Base-by-base conservation (phyloP, 1,140 invertebrate genomes). In the Procambarus virginalis region DNA sequence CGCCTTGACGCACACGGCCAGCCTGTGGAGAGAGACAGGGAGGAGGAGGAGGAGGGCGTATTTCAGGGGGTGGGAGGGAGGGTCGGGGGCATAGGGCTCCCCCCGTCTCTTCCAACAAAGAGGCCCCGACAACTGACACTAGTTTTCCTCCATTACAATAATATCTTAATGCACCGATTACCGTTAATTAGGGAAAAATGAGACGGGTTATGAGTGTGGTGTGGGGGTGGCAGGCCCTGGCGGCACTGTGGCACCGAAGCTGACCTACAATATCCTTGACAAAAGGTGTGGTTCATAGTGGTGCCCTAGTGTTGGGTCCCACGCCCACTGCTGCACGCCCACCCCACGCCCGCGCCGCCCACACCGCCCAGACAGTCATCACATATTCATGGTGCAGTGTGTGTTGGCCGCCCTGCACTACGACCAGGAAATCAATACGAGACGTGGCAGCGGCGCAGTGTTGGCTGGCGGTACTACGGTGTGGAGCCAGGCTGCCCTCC, bases 281-380 rank as follows among this genome's bases (percentile, higher is more conserved):
- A 48, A 49, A 22, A 55, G 64, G 75, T 79, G 87, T 89, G 87
- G 64, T 64, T 80, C 34, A 12, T 58, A 12, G 55, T 9, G 55
- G 55, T 9, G 55, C 55, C 12, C 12, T 12, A 58, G 8, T 58
- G 12, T 58, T 6, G 55, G 34, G 70, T 81, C 51, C 49, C 14
- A 48, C 48, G 51, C n/a, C 20, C 17, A 22, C 46, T 75, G 6
- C 68, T 70, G 70, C 87, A 84, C 87, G 10, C 14, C 68, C 55
- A 46, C 70, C 22, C 14, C 45, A 80, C 58, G 46, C 58, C 85
- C 85, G 60, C 73, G 45, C 85, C 77, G 77, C 77, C 84, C 84
- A 86, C 85, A 78, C 46, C 60, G 81, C 75, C 81, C 87, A 89
- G 87, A 89, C 78, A 88, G 81, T 89, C 87, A 89, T 89, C 87